These are phyloP conservation scores for Hydrolagus affinis DNA, from an alignment of 2,113 vertebrate genomes.

Conservation along the genomic window DNA sequence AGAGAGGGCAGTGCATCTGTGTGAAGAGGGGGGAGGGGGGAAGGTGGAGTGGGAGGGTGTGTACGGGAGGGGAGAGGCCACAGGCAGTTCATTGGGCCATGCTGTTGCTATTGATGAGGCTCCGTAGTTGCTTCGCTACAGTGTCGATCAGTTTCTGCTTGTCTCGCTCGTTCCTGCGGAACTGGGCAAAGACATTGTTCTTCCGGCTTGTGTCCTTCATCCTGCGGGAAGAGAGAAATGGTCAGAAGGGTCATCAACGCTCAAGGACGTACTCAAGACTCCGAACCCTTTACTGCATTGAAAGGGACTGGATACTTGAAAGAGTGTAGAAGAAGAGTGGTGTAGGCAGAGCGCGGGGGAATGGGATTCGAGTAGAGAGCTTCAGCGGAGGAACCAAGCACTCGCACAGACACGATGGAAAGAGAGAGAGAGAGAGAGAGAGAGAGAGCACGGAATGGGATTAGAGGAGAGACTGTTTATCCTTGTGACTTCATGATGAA, in stretches of 20 bases:
- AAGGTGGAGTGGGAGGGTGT: constrained; percentile 5
- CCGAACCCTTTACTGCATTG: too few relatives aligned
- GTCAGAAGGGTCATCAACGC: background rate
- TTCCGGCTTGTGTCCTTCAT: constrained; percentile 89
- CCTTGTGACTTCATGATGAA: too few relatives aligned
- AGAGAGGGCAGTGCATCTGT: background rate
- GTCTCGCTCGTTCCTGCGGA: constrained; percentile 90
- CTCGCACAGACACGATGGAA: too few relatives aligned
- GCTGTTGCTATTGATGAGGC: constrained; percentile 70
- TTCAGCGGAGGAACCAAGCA: too few relatives aligned
- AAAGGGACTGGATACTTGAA: too few relatives aligned
- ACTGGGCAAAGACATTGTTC: constrained; percentile 87
- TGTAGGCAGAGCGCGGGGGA: background rate
- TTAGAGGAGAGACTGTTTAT: background rate
- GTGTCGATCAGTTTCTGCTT: constrained; percentile 91
- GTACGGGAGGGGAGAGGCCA: constrained; percentile 35
- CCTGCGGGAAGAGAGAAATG: constrained; percentile 49
- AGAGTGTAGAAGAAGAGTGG: background rate
- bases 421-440: too few relatives aligned
- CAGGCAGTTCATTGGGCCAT: constrained; percentile 33
- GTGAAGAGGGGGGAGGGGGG: constrained; percentile 36
- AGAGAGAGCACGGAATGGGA: background rate
- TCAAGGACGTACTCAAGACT: background rate
- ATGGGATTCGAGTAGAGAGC: too few relatives aligned
- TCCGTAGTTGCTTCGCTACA: constrained; percentile 84